Base-by-base conservation (phyloP, 2,113 vertebrate species). In the Terrapene triunguis region DNA sequence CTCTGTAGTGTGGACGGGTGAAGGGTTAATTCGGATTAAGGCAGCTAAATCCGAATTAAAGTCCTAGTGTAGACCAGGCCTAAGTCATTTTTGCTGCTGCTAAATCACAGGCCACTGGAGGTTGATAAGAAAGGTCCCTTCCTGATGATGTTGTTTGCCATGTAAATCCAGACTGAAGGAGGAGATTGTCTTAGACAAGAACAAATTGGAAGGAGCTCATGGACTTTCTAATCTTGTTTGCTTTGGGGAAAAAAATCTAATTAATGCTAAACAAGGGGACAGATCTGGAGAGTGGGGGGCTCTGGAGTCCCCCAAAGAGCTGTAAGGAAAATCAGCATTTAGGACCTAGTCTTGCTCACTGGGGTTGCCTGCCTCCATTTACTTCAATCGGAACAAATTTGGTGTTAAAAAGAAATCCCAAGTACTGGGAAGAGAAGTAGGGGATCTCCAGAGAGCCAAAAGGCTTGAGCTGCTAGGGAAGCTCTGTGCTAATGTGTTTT, bases 161-260 rank as follows among this genome's bases (percentile, higher is more conserved):
- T 89, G 53, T 84, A 96, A 94, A 96, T 95, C 90, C 74, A 82
- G 89, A 86, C 85, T 24, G 27, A 59, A 87, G 84, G 53, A 85
- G 14, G 92, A 92, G 53, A 54, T 54, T 8, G 53, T 54, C 48
- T 92, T 84, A 88, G 82, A 89, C 69, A 88, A 92, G 78, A 88
- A 50, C 27, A 95, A 96, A 89, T 53, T 62, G 89, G 82, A 85
- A 91, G 92, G 90, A 91, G 55, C 87, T 95, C 87, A 87, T 48
- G 5, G 85, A 74, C 94, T 88, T 90, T 78, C 95, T 97, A 85
- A 96, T 95, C 80, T 84, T 92, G 91, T 94, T 94, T 95, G 92
- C 89, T 88, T 93, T 94, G 89, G 47, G 55, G 81, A 92, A 94
- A 89, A 86, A 74, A 90, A 97, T 92, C 92, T 93, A 94, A 89